Percentiles rank a stretch among this genome's conserved stretches.
phyloP scores from a whole-genome alignment of 2,113 vertebrate genomes.

The Nothoprocta perdicaria region DNA sequence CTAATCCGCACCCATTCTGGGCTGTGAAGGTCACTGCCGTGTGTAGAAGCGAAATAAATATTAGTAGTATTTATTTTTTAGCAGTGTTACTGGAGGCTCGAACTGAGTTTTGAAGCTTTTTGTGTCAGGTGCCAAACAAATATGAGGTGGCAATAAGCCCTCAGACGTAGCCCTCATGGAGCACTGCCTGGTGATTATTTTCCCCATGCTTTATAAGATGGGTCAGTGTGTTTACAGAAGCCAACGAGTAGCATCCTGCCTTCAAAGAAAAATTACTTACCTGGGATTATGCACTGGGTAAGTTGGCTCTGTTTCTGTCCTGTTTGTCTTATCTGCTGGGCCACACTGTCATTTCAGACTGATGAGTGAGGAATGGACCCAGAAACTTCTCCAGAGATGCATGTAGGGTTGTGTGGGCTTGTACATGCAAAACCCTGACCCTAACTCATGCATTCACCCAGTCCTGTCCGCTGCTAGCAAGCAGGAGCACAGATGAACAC shows the following conservation, averaged over 20 bases:
- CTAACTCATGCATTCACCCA: not conserved
- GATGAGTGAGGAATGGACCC: not conserved
- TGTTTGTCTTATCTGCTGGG: not conserved
- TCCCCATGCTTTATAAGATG: not conserved
- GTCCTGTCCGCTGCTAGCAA: not conserved
- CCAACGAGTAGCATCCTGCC: not conserved
- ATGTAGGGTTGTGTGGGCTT: not conserved
- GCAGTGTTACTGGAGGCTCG: accelerated
- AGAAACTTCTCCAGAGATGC: not conserved
- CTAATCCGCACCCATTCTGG: accelerated
- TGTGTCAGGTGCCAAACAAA: not conserved
- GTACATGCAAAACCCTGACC: accelerated
- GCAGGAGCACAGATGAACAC: too few species aligned
- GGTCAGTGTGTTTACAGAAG: not conserved
- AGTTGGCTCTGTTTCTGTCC: not conserved
- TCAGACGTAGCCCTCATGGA: not conserved
- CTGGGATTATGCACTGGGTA: not conserved
- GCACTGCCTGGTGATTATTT: not conserved
- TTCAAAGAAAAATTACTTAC: not conserved
- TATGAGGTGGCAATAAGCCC: not conserved
- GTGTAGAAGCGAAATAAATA: not conserved
- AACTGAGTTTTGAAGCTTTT: not conserved
- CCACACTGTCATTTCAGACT: not conserved
- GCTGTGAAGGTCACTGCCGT: not conserved
- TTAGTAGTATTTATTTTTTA: not conserved